Percentiles rank a stretch among this genome's conserved stretches.
Conservation (phyloP, 2,888 invertebrate genomes). For the Drosophila mimica region DNA sequence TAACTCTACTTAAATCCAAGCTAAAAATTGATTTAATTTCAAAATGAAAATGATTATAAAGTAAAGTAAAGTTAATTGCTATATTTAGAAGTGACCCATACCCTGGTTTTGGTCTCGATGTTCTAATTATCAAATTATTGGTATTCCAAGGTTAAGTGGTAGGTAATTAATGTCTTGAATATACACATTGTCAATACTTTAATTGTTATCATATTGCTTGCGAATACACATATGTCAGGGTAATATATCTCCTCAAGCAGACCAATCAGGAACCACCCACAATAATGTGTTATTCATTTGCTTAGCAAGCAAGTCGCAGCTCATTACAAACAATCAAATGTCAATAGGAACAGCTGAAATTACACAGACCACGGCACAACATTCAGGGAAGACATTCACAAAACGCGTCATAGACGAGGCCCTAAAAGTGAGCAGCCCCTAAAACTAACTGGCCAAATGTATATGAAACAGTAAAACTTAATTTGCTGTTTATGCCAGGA, state of each 20-base stretch:
- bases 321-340: slow-evolving; percentile 75
- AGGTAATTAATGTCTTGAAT: background rate
- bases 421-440: slow-evolving; percentile 33
- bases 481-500: slow-evolving; percentile 71
- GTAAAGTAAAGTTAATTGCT: background rate
- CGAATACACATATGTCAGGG: background rate
- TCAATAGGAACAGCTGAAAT: slow-evolving; percentile 58
- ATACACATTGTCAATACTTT: background rate
- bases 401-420: slow-evolving; percentile 8
- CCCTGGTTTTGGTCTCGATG: too few species aligned
- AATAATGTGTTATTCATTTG: slow-evolving; percentile 53
- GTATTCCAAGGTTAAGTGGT: background rate
- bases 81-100: background rate
- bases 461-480: slow-evolving; percentile 76
- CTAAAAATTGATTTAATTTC: background rate
- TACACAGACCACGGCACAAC: slow-evolving; percentile 36
- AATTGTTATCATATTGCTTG: background rate
- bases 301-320: slow-evolving; percentile 26
- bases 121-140: background rate
- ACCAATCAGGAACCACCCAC: slow-evolving; percentile 21
- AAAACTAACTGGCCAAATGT: slow-evolving; percentile 49
- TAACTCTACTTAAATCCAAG: background rate
- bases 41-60: background rate
- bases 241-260: background rate
- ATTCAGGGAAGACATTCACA: slow-evolving; percentile 11